Evolutionary conservation across 2,113 vertebrate species (phyloP).

Genomic region (Rhinolophus sinicus): DNA sequence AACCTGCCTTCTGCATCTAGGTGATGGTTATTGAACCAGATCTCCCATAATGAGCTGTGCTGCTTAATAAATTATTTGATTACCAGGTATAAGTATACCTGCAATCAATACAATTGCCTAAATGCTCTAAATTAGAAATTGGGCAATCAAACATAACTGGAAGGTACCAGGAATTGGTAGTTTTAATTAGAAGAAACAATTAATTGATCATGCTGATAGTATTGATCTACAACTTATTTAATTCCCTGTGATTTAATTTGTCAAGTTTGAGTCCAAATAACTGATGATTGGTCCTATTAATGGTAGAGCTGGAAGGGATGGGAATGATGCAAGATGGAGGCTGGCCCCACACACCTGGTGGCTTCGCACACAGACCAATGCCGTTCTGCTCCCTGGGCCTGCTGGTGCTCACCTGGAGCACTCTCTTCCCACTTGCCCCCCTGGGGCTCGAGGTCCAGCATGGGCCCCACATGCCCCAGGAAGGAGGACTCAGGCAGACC

Average conservation of each 20-base stretch:
- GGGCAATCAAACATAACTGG: slow-evolving; percentile 78
- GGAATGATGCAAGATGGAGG: no score
- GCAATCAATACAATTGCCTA: slow-evolving; percentile 71
- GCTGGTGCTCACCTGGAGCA: not conserved
- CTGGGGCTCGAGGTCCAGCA: no score
- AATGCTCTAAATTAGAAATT: slow-evolving; percentile 70
- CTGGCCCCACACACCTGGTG: not conserved
- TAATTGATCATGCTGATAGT: slow-evolving; percentile 78
- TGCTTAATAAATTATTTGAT: slow-evolving; percentile 77
- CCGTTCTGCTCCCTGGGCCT: not conserved
- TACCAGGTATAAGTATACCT: slow-evolving; percentile 51
- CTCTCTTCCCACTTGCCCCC: not conserved
- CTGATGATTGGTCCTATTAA: slow-evolving; percentile 73
- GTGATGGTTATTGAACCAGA: slow-evolving; percentile 70
- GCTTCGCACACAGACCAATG: not conserved
- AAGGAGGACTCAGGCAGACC: no score
- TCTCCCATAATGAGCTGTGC: slow-evolving; percentile 11
- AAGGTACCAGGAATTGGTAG: slow-evolving; percentile 72
- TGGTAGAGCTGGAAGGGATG: not conserved
- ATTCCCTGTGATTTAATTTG: slow-evolving; percentile 80
- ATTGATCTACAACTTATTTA: slow-evolving; percentile 86
- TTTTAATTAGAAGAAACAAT: slow-evolving; percentile 84
- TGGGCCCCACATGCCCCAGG: rapidly evolving
- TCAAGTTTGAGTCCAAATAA: slow-evolving; percentile 74
- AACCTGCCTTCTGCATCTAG: not conserved